These are phyloP conservation scores for Hoplostethus mediterraneus DNA, from an alignment of 2,797 vertebrate species.

Conservation along the genomic window DNA sequence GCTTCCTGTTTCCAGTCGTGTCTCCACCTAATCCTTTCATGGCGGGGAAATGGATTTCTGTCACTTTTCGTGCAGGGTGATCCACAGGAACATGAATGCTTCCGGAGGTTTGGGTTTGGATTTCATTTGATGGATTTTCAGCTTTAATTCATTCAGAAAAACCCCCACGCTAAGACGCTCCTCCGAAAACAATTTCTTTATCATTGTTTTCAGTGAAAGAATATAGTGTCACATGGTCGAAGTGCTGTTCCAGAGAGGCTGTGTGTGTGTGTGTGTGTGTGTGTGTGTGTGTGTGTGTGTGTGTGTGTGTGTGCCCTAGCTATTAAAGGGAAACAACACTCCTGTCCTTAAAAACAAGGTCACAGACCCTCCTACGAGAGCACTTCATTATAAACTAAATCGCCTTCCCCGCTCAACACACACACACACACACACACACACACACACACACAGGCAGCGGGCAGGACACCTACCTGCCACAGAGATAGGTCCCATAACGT, in stretches of 20 bases:
- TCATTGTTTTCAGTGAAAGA: too few species aligned
- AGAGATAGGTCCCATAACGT: slow-evolving; percentile 37
- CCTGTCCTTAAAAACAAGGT: slow-evolving; percentile 59
- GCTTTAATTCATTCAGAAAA: neutral
- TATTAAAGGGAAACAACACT: slow-evolving; percentile 54
- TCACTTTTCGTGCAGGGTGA: too few species aligned
- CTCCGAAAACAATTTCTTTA: too few species aligned
- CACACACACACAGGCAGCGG: slow-evolving; percentile 10
- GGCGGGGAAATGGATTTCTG: too few species aligned
- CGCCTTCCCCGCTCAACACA: neutral
- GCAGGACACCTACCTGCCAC: slow-evolving; percentile 40
- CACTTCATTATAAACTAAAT: slow-evolving; percentile 49
- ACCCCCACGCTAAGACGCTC: too few species aligned
- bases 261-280: neutral
- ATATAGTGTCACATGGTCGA: too few species aligned
- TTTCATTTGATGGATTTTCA: slow-evolving; percentile 13
- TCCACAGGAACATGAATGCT: neutral
- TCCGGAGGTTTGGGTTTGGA: neutral
- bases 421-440: slow-evolving; percentile 27
- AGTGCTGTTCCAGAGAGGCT: neutral
- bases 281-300: slow-evolving; percentile 23
- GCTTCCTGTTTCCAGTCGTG: too few species aligned
- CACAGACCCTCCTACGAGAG: slow-evolving; percentile 48
- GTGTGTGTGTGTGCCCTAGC: slow-evolving; percentile 10
- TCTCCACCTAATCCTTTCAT: too few species aligned